phyloP scores from a whole-genome alignment of 2,797 vertebrate species.

The Myotis myotis region DNA sequence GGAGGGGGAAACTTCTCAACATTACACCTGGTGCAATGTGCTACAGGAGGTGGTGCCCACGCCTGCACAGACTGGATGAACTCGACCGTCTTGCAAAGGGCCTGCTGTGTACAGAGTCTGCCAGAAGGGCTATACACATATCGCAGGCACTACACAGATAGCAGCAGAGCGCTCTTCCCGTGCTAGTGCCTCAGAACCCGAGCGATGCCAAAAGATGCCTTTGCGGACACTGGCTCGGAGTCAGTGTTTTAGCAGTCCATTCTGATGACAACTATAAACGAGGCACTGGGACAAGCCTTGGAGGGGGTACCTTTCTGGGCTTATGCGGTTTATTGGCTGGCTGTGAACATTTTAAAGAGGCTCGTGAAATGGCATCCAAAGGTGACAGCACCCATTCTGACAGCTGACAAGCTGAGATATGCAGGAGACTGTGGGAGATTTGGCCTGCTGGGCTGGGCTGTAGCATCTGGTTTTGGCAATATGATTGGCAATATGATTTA shows the following conservation, averaged over 20 bases:
- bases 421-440: slow-evolving; percentile 91
- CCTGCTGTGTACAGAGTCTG: slow-evolving; percentile 90
- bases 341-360: slow-evolving; percentile 92
- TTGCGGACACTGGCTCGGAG: slow-evolving; percentile 92
- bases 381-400: slow-evolving; percentile 92
- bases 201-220: slow-evolving; percentile 91
- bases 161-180: slow-evolving; percentile 90
- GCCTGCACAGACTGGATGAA: slow-evolving; percentile 92
- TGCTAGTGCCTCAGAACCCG: slow-evolving; percentile 91
- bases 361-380: slow-evolving; percentile 91
- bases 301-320: slow-evolving; percentile 91
- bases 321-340: slow-evolving; percentile 91
- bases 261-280: slow-evolving; percentile 92
- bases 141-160: neutral
- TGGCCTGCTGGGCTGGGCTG: slow-evolving; percentile 89
- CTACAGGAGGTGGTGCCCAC: neutral
- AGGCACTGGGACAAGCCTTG: slow-evolving; percentile 91
- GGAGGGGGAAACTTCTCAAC: slow-evolving; percentile 81
- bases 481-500: slow-evolving; percentile 94
- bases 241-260: slow-evolving; percentile 91
- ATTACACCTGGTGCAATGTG: neutral
- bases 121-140: slow-evolving; percentile 73
- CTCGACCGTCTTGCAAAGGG: slow-evolving; percentile 93
- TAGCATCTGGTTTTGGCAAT: slow-evolving; percentile 92
- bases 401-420: slow-evolving; percentile 90